A percentile compares a stretch with the other conserved stretches of the same genome.
Evolutionary conservation across 2,113 vertebrate species (phyloP).

Genomic region (Sinosuthora webbiana): DNA sequence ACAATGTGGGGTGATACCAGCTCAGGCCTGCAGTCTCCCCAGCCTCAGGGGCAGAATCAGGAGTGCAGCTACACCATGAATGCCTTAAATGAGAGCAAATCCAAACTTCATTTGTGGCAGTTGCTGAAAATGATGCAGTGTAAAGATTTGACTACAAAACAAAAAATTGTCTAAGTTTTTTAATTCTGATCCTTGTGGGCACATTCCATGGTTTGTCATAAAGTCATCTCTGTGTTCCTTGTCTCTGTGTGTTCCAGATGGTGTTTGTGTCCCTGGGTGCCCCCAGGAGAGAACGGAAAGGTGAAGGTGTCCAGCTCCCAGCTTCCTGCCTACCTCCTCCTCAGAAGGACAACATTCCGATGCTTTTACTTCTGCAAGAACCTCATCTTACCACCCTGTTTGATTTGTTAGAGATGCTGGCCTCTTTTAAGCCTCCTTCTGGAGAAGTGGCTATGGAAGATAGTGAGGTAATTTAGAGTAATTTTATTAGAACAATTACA

Average conservation of each 20-base stretch:
- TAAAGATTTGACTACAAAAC: neutral
- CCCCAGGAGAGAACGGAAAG: constrained; percentile 93
- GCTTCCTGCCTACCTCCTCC: constrained; percentile 96
- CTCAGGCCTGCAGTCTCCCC: neutral
- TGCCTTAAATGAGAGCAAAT: neutral
- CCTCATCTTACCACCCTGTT: constrained; percentile 97
- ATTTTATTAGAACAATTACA: neutral
- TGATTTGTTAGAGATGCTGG: constrained; percentile 96
- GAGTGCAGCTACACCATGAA: neutral
- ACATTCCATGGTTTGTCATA: neutral
- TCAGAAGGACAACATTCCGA: constrained; percentile 98
- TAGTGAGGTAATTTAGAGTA: constrained; percentile 79
- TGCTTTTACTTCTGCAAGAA: constrained; percentile 96
- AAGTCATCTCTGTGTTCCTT: neutral
- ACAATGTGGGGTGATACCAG: neutral
- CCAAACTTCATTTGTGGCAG: neutral
- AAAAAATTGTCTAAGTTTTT: neutral
- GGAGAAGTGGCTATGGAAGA: constrained; percentile 82
- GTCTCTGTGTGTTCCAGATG: constrained; percentile 78
- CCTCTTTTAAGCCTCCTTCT: constrained; percentile 93
- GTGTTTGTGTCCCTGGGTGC: constrained; percentile 98
- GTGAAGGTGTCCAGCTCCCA: constrained; percentile 95
- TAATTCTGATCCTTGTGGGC: neutral
- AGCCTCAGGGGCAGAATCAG: neutral
- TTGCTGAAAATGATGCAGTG: neutral